A percentile compares a stretch with the other conserved stretches of the same genome.
Evolutionary conservation across 2,797 vertebrate genomes (phyloP).

Genomic region (Phoeniculus purpureus): DNA sequence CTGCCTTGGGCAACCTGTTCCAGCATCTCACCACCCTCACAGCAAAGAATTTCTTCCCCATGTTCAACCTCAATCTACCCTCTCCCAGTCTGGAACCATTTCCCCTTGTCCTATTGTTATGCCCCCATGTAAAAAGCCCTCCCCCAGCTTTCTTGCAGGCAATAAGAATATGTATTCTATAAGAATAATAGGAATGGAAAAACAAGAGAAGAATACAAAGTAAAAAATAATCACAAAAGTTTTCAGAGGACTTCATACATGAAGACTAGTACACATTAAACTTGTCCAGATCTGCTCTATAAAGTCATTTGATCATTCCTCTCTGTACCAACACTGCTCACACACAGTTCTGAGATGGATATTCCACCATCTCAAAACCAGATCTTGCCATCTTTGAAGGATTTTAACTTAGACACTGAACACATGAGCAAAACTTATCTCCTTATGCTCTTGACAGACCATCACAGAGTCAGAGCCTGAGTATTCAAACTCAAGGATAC

Average conservation of each 20-base stretch:
- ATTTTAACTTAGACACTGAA: not conserved
- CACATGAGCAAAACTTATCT: not conserved
- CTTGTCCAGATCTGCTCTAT: not conserved
- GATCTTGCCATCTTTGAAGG: not conserved
- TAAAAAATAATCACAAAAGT: fast-evolving
- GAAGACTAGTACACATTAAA: not conserved
- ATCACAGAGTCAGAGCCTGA: not conserved
- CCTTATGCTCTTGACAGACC: not conserved
- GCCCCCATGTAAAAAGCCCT: too few species aligned
- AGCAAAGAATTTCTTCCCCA: too few species aligned
- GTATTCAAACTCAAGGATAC: not conserved
- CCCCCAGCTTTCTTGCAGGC: too few species aligned
- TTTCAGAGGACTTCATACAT: fast-evolving
- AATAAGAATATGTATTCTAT: too few species aligned
- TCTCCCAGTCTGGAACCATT: too few species aligned
- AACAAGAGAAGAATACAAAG: not conserved
- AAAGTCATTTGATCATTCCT: not conserved
- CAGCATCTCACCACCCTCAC: too few species aligned
- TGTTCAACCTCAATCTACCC: too few species aligned
- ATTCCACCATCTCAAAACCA: not conserved
- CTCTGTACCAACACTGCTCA: not conserved
- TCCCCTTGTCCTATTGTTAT: too few species aligned
- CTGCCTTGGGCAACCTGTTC: too few species aligned
- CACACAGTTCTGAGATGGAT: not conserved
- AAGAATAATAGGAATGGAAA: not conserved